These are phyloP conservation scores for Brienomyrus brachyistius DNA, from an alignment of 2,113 vertebrate species.

Conservation along the genomic window DNA sequence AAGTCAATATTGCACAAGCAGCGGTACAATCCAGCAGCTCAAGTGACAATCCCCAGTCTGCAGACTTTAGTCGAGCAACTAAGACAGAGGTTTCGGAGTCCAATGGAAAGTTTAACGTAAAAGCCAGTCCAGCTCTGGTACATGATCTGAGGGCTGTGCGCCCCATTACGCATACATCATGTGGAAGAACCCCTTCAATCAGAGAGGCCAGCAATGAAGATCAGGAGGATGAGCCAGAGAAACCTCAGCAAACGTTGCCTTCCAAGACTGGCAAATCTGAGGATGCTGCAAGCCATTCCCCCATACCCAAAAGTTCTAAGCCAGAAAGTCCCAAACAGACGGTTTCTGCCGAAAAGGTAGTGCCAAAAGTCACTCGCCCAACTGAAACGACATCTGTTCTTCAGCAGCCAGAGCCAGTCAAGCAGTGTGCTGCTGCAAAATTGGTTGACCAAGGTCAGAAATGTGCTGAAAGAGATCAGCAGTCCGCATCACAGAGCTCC, in stretches of 20 bases:
- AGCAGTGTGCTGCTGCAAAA: constrained; percentile 25
- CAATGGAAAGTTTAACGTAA: constrained; percentile 39
- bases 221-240: constrained; percentile 59
- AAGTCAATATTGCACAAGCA: constrained; percentile 10
- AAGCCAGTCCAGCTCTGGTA: constrained; percentile 35
- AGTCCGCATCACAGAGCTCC: constrained; percentile 11
- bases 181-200: constrained; percentile 63
- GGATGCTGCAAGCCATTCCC: constrained; percentile 25
- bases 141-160: constrained; percentile 55
- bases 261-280: constrained; percentile 2
- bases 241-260: constrained; percentile 29
- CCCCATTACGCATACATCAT: constrained; percentile 56
- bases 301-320: constrained; percentile 25
- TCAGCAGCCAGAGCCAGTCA: constrained; percentile 9
- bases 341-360: background rate
- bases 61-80: constrained; percentile 32
- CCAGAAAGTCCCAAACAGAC: constrained; percentile 18
- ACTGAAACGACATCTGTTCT: background rate
- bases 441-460: constrained; percentile 9
- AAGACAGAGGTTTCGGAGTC: constrained; percentile 39
- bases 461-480: constrained; percentile 23
- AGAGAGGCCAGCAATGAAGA: constrained; percentile 67
- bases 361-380: background rate
- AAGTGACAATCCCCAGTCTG: constrained; percentile 37
- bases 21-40: constrained; percentile 16